phyloP scores from a whole-genome alignment of 2,888 invertebrate species.

The Hirtodrosophila cameraria region DNA sequence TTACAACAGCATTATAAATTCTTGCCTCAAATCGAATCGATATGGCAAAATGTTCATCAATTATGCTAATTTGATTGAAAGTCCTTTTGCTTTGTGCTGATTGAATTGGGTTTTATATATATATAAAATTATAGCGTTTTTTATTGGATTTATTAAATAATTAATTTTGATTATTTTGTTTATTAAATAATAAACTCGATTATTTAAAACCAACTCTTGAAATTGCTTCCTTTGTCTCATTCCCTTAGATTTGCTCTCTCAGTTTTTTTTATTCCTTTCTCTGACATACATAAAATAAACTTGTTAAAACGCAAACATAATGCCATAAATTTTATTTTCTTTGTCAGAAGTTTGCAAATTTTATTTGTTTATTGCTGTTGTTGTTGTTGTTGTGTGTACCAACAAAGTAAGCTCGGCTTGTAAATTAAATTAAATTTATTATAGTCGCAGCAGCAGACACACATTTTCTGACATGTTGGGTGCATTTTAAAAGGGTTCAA shows the following conservation, averaged over 20 bases:
- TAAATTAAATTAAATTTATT: constrained; percentile 78
- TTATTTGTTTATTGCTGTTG: constrained; percentile 38
- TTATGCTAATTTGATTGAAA: constrained; percentile 56
- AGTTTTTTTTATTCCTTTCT: not conserved
- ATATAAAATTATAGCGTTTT: constrained; percentile 9
- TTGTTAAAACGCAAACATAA: constrained; percentile 67
- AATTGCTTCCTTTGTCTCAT: not conserved
- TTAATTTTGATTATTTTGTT: not conserved
- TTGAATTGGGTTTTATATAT: constrained; percentile 6
- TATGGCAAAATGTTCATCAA: constrained; percentile 37
- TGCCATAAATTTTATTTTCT: constrained; percentile 69
- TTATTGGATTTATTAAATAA: constrained; percentile 1
- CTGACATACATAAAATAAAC: constrained; percentile 37
- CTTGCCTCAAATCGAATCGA: constrained; percentile 27
- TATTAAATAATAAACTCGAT: constrained; percentile 22
- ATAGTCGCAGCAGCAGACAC: constrained; percentile 21
- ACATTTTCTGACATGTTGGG: constrained; percentile 16
- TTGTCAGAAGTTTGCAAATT: constrained; percentile 57
- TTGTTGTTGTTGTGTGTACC: constrained; percentile 31
- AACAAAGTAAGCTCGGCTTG: constrained; percentile 63
- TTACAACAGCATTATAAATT: constrained; percentile 10
- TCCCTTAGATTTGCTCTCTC: not conserved
- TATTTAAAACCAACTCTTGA: not conserved
- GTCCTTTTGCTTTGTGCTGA: too few species aligned
- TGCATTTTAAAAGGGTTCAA: constrained; percentile 46